These are phyloP conservation scores for Sylvilagus floridanus DNA, from an alignment of 2,797 vertebrate species.

Conservation along the genomic window DNA sequence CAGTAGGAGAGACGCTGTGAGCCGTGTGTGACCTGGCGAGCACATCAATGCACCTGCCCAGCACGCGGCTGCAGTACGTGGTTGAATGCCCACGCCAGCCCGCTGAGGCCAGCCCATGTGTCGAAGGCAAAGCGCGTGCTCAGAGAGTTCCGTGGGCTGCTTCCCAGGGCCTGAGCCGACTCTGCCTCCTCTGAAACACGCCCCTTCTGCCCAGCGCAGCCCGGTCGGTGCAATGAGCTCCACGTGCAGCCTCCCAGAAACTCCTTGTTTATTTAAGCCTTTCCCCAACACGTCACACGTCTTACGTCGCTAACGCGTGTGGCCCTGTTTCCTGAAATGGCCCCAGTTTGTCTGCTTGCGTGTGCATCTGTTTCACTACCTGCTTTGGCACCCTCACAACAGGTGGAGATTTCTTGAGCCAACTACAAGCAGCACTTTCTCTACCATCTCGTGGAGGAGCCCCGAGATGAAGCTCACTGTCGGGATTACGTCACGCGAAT, in stretches of 20 bases:
- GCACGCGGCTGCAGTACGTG: background rate
- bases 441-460: background rate
- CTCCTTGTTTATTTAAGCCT: background rate
- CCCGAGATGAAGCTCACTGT: background rate
- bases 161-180: background rate
- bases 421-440: background rate
- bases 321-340: conserved; percentile 34
- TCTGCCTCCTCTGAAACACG: background rate
- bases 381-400: background rate
- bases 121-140: background rate
- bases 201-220: background rate
- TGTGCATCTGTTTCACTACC: background rate
- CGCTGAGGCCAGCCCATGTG: background rate
- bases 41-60: background rate
- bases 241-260: background rate
- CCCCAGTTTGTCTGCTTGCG: background rate
- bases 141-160: background rate
- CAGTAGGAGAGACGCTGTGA: background rate
- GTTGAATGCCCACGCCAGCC: background rate
- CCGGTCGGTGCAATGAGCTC: background rate
- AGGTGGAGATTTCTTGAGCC: conserved; percentile 13
- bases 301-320: conserved; percentile 7
- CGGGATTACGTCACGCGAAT: background rate
- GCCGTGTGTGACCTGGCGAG: background rate
- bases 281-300: conserved; percentile 15